Base-by-base conservation (phyloP, 2,888 invertebrate species). In the Adela reaumurella region DNA sequence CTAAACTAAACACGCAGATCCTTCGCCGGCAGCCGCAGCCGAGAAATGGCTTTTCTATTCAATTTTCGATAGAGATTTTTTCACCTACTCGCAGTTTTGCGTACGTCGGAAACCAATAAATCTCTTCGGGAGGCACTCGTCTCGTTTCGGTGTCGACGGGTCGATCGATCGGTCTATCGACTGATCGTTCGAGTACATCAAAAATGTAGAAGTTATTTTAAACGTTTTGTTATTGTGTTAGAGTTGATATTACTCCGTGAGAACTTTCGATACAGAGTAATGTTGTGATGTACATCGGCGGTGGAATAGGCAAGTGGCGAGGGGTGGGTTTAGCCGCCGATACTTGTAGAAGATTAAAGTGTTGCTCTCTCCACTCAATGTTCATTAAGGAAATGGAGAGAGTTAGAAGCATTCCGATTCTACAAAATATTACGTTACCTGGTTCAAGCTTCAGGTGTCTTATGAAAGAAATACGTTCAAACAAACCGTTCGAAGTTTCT, bases 51-150 rank as follows among this genome's bases (percentile, higher is more conserved):
- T 77, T 78, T 77, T 73, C 77, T 76, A 78, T 78, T 78, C 76
- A 78, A 78, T 78, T 77, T 78, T 78, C 76, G 69, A 77, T 77
- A 73, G 73, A 78, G 73, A 76, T 78, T 77, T 78, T 78, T 76
- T 77, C 35, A 73, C 74, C 69, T 66, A 66, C 70, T 73, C 71
- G 68, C 77, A 77, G 77, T 77, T 78, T 78, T 77, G 77, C 78
- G 76, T 76, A 73, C 76, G 65, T 72, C 67, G 72, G 68, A 73
- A 35, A 74, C 77, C 74, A 73, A 78, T 78, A 78, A 78, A 78
- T 79, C 74, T 78, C 68, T 62, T 70, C 68, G 70, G 65, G 68
- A 74, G 71, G 77, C 73, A 73, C 35, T 35, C 35, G 35, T 35
- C 35, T 35, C 14, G 11, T 14, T 8, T 8, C 35, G n/a, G 3